Conservation (phyloP, 1,140 invertebrate species). For the Cydia strobilella region DNA sequence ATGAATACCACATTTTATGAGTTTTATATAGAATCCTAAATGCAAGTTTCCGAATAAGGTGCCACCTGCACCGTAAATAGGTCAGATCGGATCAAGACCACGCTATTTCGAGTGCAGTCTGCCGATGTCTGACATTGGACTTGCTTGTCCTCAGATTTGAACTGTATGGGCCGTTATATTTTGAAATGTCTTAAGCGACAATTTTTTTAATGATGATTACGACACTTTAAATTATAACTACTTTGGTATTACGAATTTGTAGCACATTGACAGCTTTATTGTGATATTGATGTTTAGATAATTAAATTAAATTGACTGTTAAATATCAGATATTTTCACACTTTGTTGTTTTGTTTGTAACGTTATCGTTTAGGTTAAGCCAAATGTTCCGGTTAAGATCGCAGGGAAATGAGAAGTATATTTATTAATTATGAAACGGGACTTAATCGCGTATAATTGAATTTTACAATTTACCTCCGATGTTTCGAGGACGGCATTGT, state of each 20-base stretch:
- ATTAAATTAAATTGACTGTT: too few species aligned
- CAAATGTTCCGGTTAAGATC: too few species aligned
- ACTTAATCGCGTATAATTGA: too few species aligned
- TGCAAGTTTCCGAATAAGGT: slow-evolving; percentile 25
- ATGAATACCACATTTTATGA: slow-evolving; percentile 30
- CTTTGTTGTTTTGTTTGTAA: too few species aligned
- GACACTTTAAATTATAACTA: not conserved
- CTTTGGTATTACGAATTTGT: not conserved
- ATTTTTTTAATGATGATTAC: not conserved
- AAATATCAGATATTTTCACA: too few species aligned
- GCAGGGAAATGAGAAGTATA: too few species aligned
- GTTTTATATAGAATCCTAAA: slow-evolving; percentile 30
- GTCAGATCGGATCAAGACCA: slow-evolving; percentile 25
- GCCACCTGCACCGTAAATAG: slow-evolving; percentile 27
- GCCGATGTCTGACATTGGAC: slow-evolving; percentile 29
- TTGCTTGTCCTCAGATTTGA: slow-evolving; percentile 11
- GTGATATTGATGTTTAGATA: not conserved
- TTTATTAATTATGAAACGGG: too few species aligned
- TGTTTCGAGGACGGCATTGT: too few species aligned
- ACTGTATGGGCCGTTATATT: not conserved
- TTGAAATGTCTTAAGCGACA: not conserved
- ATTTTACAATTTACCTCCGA: too few species aligned
- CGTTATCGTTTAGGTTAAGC: too few species aligned
- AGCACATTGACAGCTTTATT: not conserved
- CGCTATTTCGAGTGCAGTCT: slow-evolving; percentile 18